Conservation (phyloP, 2,113 vertebrate species). For the Planiliza haematocheilus region DNA sequence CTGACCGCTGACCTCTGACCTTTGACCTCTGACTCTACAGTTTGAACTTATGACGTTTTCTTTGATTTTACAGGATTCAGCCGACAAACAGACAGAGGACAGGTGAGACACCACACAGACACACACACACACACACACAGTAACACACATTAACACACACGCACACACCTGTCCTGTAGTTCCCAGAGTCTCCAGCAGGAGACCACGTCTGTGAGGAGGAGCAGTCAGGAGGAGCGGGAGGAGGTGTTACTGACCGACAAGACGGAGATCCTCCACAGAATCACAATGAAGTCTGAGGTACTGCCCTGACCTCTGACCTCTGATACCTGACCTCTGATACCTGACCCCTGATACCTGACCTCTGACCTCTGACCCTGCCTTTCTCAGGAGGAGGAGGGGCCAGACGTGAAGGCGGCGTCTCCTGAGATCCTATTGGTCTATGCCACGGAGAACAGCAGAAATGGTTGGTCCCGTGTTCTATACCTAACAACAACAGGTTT, state of each 20-base stretch:
- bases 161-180: background rate
- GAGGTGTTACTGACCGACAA: conserved; percentile 54
- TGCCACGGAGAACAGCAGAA: conserved; percentile 85
- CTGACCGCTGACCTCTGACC: too few relatives aligned
- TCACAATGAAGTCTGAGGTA: conserved; percentile 64
- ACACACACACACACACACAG: background rate
- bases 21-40: too few relatives aligned
- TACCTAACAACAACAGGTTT: too few relatives aligned
- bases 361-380: conserved; percentile 22
- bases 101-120: conserved; percentile 33
- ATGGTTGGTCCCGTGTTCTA: conserved; percentile 15
- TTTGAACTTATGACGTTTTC: background rate
- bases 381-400: conserved; percentile 91
- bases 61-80: conserved; percentile 40
- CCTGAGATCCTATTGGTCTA: conserved; percentile 92
- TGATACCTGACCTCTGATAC: background rate
- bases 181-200: conserved; percentile 14
- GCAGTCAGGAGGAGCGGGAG: conserved; percentile 22
- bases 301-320: background rate
- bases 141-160: background rate
- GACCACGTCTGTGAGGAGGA: background rate
- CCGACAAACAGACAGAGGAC: background rate
- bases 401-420: conserved; percentile 93
- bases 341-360: background rate
- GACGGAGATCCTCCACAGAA: conserved; percentile 42